Evolutionary conservation across 2,797 vertebrate species (phyloP), one percentile per base, ranked within the genome.

Genomic region (Adrianichthys oophorus): DNA sequence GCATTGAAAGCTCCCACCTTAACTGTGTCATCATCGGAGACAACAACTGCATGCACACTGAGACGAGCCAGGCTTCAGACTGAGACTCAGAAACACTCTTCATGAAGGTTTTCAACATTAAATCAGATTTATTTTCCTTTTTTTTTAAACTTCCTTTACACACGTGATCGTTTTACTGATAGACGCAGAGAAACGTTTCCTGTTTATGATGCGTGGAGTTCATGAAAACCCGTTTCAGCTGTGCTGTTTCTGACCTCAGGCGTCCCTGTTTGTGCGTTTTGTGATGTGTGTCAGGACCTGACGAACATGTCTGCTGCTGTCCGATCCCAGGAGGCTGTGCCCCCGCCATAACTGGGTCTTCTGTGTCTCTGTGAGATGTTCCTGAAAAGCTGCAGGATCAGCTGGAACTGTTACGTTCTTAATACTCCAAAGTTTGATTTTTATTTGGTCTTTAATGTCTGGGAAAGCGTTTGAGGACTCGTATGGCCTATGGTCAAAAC

Each of bases 1-100:
- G 48, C 56, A 81, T 92, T 37, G 26, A 79, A 4, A 37, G 72
- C 52, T 91, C 89, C 1, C 42, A 59, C 6, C 62, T 92, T 43
- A 84, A 72, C 60, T 89, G 58, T 40, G 88, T 89, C 64, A 90
- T 89, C 68, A 89, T 92, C 12, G 91, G 92, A 32, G 76, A 93
- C 75, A 70, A 87, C 63, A 92, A 91, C 73, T 73, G 56, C 58
- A 87, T 92, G 91, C 59, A 63, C 0, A 58, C 80, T 18, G 76
- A 75, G 5, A 55, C 61, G 50, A 59, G 18, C 42, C 7, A 58
- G 17, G 37, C 10, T 0, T 23, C 19, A 26, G 32, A 13, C 26
- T 53, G 62, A 56, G 46, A 21, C 32, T 32, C 32, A 32, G 32
- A 32, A 32, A 32, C 32, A 32, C 10, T 32, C 8, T 6, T 32